phyloP scores from a whole-genome alignment of 2,113 vertebrate genomes.

The Halcyon malimbica region DNA sequence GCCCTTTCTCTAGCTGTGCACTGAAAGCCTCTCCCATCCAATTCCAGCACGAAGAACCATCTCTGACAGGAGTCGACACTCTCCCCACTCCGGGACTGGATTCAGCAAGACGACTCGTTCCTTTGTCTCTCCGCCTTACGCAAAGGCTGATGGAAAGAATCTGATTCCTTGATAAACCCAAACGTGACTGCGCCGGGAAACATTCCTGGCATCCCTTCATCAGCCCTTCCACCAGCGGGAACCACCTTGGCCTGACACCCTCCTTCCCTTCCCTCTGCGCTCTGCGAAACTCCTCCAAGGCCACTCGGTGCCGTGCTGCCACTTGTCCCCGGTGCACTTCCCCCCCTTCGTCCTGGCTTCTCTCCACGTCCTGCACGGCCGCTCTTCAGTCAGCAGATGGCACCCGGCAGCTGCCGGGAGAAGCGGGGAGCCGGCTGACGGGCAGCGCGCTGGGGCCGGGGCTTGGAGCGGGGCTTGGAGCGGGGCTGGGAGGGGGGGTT shows the following conservation, averaged over 20 bases:
- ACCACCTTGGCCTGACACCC: not conserved
- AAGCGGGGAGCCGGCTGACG: not conserved
- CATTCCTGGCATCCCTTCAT: not conserved
- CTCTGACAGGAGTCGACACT: not conserved
- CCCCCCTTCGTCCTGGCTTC: not conserved
- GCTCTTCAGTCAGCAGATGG: constrained; percentile 44
- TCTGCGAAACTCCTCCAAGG: not conserved
- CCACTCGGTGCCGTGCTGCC: not conserved
- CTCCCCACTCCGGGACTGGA: not conserved
- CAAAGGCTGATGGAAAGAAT: not conserved
- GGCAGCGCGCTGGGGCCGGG: not conserved
- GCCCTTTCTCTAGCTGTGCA: not conserved
- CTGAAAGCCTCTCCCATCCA: not conserved
- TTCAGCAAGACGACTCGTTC: not conserved
- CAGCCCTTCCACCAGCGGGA: not conserved
- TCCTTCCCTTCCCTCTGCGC: not conserved
- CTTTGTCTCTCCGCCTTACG: not conserved
- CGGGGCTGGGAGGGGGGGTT: too few relatives aligned
- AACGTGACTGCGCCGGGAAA: not conserved
- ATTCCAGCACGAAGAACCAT: not conserved
- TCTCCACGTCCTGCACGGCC: constrained; percentile 5
- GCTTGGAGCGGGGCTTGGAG: too few relatives aligned
- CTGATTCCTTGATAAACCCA: not conserved
- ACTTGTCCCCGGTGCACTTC: not conserved
- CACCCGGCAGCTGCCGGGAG: constrained; percentile 39